Evolutionary conservation across 2,113 vertebrate genomes (phyloP), one percentile per base, ranked within the genome.

Genomic region (Crotalus viridis): DNA sequence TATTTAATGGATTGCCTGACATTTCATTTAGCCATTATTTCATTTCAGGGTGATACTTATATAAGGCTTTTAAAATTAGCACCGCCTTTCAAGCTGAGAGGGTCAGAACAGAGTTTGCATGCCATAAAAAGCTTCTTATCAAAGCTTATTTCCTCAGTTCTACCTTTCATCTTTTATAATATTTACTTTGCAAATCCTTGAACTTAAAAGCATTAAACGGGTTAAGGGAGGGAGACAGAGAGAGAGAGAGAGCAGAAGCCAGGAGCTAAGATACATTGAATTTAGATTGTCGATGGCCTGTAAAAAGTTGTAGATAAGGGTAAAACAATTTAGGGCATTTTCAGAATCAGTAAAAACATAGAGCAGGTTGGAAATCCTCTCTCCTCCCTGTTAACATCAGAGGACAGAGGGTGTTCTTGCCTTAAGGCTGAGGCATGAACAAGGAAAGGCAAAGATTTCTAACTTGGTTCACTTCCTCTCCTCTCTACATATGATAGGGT

Each of bases 121-220:
- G 95, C 95, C 95, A 97, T 96, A 97, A 97, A 97, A 97, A 95
- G 91, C 95, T 51, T 96, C 96, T 97, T 97, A 98, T 97, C 97
- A 95, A 94, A 43, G 81, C 95, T 94, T 92, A 97, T 97, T 98
- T 97, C 97, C 97, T 98, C 95, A 94, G 92, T 93, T 86, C 94
- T 93, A 96, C 97, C 97, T 97, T 97, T 97, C 97, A 97, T 97
- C 97, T 97, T 97, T 97, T 96, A 97, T 96, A 95, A 92, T 98
- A 96, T 98, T 98, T 98, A 90, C 96, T 97, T 97, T 97, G 94
- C 94, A 97, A 95, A 97, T 97, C 96, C 96, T 98, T 98, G 96
- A 97, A 97, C 95, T 97, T 96, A 93, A 94, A 96, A 97, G 96
- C 97, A 97, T 96, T 97, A 96, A 97, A 96, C 96, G 96, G 95